phyloP scores from a whole-genome alignment of 2,888 invertebrate species.

The Amphipoea lucens region DNA sequence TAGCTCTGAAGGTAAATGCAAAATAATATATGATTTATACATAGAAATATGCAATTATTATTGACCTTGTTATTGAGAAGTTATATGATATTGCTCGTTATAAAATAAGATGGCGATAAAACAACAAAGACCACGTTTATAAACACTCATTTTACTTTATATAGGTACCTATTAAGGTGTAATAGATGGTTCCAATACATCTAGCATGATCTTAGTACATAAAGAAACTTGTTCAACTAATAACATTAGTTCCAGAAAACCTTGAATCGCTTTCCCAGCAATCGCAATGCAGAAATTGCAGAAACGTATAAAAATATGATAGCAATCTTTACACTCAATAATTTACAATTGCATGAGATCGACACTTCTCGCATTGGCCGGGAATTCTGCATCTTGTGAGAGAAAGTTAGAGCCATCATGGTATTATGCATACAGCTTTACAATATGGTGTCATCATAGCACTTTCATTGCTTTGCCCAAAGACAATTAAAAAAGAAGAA shows the following conservation, averaged over 20 bases:
- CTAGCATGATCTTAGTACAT: background rate
- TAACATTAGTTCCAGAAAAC: slow-evolving; percentile 3
- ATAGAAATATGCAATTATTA: slow-evolving; percentile 20
- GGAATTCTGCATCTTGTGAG: slow-evolving; percentile 12
- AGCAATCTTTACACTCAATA: slow-evolving; percentile 37
- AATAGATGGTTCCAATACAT: background rate
- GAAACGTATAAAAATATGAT: slow-evolving; percentile 40
- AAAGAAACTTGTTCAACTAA: slow-evolving; percentile 4
- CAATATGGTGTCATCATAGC: slow-evolving; percentile 23
- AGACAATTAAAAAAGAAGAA: background rate
- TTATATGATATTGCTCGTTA: slow-evolving; percentile 24
- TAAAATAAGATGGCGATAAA: slow-evolving; percentile 23
- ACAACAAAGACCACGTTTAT: background rate
- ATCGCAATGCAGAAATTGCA: slow-evolving; percentile 20
- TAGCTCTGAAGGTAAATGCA: slow-evolving; percentile 13
- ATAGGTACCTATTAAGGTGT: background rate
- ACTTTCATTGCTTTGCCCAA: slow-evolving; percentile 21
- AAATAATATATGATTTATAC: background rate
- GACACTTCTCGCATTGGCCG: slow-evolving; percentile 20
- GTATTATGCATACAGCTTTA: background rate
- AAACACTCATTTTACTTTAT: background rate
- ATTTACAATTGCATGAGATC: slow-evolving; percentile 26
- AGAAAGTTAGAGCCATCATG: slow-evolving; percentile 35
- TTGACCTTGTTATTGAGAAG: slow-evolving; percentile 50
- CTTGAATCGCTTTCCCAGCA: slow-evolving; percentile 21